phyloP scores from a whole-genome alignment of 2,888 invertebrate species.

The Rhagonycha lutea region DNA sequence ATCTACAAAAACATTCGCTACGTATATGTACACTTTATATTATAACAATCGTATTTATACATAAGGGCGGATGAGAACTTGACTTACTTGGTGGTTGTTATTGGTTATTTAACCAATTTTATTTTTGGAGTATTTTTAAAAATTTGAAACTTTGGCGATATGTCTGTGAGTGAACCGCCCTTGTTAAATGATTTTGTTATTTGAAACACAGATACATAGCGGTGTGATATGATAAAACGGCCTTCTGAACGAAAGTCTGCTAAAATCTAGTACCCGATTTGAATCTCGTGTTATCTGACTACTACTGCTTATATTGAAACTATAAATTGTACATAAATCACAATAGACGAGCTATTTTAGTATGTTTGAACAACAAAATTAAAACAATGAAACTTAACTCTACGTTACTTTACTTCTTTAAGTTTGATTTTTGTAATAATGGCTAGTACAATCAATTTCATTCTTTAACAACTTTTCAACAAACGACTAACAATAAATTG shows the following conservation, averaged over 20 bases:
- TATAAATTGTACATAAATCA: conserved; percentile 13
- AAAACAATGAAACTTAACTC: not conserved
- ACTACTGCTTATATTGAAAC: not conserved
- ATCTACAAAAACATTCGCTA: conserved; percentile 3
- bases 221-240: not conserved
- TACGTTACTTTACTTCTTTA: not conserved
- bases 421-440: not conserved
- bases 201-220: not conserved
- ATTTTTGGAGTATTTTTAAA: not conserved
- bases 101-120: not conserved
- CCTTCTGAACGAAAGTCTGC: not conserved
- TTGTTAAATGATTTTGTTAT: not conserved
- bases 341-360: conserved; percentile 19
- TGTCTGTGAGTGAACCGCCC: not conserved
- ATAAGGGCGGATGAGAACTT: not conserved
- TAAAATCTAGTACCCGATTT: not conserved
- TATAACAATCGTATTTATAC: not conserved
- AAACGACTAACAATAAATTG: conserved; percentile 22
- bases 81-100: not conserved
- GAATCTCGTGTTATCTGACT: not conserved
- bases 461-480: conserved; percentile 21
- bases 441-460: not conserved
- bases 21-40: conserved; percentile 7
- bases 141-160: not conserved
- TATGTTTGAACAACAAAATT: conserved; percentile 1